A percentile compares a stretch with the other conserved stretches of the same genome.
Evolutionary conservation across 1,140 invertebrate genomes (phyloP).

Genomic region (Argopecten irradians): DNA sequence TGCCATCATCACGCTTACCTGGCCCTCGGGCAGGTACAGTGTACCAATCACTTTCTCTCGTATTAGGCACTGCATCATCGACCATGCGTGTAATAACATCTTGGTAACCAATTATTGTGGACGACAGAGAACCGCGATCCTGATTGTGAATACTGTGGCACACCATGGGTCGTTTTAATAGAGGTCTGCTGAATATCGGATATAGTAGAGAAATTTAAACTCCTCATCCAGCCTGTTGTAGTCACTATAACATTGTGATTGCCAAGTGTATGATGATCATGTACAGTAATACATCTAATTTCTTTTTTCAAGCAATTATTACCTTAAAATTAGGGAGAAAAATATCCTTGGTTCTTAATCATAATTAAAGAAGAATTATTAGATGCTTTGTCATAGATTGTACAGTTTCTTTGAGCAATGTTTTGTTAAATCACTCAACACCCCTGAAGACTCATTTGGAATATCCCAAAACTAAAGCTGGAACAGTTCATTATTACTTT

Average conservation of each 20-base stretch:
- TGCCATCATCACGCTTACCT: constrained; percentile 13
- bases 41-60: background rate
- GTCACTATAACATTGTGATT: background rate
- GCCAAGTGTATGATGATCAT: background rate
- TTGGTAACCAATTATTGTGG: constrained; percentile 6
- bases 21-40: constrained; percentile 8
- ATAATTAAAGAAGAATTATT: no score
- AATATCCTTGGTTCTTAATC: background rate
- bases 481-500: no score
- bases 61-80: constrained; percentile 13
- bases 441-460: no score
- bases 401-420: no score
- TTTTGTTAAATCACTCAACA: no score
- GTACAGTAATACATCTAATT: background rate
- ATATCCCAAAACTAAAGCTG: no score
- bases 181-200: background rate
- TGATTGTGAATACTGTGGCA: background rate
- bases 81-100: background rate
- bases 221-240: background rate
- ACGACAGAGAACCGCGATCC: background rate
- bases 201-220: background rate
- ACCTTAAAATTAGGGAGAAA: background rate
- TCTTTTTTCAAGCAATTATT: background rate
- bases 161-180: background rate
- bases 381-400: no score